Conservation (phyloP, 2,888 invertebrate genomes). For the Malachius bipustulatus region DNA sequence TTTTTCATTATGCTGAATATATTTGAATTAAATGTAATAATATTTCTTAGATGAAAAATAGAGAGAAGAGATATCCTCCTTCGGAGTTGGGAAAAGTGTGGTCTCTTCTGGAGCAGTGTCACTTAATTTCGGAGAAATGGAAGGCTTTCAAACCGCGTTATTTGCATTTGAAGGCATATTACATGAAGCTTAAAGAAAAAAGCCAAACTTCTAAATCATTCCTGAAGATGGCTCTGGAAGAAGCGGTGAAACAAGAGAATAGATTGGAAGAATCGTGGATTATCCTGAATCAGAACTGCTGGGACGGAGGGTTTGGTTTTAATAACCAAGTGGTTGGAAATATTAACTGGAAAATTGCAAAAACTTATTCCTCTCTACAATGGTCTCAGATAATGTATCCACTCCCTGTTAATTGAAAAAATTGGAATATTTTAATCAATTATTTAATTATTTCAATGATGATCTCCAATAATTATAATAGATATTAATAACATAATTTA, state of each 20-base stretch:
- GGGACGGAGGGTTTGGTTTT: constrained; percentile 20
- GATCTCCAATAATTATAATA: no score
- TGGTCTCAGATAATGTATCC: constrained; percentile 24
- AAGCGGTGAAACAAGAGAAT: constrained; percentile 19
- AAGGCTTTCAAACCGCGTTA: constrained; percentile 20
- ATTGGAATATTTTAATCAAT: no score
- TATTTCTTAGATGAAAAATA: no score
- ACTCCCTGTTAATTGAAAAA: constrained; percentile 17
- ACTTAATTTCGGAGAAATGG: constrained; percentile 19
- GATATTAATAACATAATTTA: no score
- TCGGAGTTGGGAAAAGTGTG: constrained; percentile 13
- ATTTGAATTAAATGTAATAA: no score
- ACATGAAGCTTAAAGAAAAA: constrained; percentile 15
- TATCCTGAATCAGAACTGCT: constrained; percentile 19
- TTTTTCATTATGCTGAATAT: no score
- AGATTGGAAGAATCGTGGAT: constrained; percentile 22
- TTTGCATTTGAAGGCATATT: constrained; percentile 22
- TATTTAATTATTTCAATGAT: no score
- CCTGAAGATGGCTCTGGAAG: constrained; percentile 17
- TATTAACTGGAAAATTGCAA: constrained; percentile 21
- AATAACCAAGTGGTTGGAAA: constrained; percentile 13
- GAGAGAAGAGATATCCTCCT: not conserved
- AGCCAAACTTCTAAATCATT: constrained; percentile 9
- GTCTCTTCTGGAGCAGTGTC: constrained; percentile 16
- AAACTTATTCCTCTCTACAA: constrained; percentile 18